Evolutionary conservation across 1,140 invertebrate genomes (phyloP).

Genomic region (Drosophila leontia): DNA sequence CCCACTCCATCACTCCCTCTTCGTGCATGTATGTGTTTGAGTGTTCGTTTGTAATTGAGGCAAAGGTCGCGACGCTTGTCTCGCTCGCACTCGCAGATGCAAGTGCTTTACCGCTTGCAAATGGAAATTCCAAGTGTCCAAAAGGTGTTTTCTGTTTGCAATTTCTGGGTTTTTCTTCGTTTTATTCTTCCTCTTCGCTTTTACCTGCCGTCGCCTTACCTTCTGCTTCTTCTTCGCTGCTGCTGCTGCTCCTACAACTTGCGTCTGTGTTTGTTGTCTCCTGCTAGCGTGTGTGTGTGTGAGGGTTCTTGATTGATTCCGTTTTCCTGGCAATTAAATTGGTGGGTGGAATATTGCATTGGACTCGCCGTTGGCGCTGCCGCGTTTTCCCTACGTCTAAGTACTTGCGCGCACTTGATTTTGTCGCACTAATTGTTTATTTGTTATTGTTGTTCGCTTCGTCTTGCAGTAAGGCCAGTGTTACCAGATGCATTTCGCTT

Average conservation of each 20-base stretch:
- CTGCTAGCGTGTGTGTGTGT: constrained; percentile 34
- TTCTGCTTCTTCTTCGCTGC: constrained; percentile 38
- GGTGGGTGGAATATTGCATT: constrained; percentile 12
- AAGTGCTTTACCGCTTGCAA: constrained; percentile 9
- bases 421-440: constrained; percentile 40
- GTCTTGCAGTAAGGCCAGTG: not conserved
- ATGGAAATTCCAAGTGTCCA: constrained; percentile 59
- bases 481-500: too few relatives aligned
- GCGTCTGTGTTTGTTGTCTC: constrained; percentile 50
- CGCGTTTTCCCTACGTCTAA: constrained; percentile 13
- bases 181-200: constrained; percentile 8
- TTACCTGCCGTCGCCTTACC: constrained; percentile 51
- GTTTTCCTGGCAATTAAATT: constrained; percentile 10
- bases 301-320: constrained; percentile 7
- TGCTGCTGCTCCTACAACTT: constrained; percentile 43
- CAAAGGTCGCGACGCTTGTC: constrained; percentile 69
- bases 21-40: constrained; percentile 34
- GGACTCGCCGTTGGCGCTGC: constrained; percentile 1
- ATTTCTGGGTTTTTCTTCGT: constrained; percentile 28
- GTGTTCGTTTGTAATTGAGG: constrained; percentile 78
- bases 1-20: constrained; percentile 19
- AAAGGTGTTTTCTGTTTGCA: constrained; percentile 46
- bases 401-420: constrained; percentile 15
- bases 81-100: constrained; percentile 25
- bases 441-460: constrained; percentile 32